These are phyloP conservation scores for Busseola fusca DNA, from an alignment of 2,888 invertebrate species.

Conservation along the genomic window DNA sequence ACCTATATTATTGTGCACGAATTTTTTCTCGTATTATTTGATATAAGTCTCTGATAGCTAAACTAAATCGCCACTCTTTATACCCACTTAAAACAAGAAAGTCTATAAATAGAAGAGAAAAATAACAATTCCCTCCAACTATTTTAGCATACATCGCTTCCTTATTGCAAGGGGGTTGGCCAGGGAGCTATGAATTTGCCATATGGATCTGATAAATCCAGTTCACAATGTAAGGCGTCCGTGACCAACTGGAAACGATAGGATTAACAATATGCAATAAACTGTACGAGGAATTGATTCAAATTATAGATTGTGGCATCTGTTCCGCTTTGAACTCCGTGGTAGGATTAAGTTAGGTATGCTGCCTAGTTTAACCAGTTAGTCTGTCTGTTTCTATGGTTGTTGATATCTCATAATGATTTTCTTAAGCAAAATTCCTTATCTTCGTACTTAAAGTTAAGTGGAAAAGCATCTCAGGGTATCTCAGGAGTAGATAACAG, in stretches of 20 bases:
- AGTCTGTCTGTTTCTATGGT: not conserved
- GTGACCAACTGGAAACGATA: conserved; percentile 49
- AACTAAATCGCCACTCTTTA: no score
- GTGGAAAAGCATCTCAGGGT: not conserved
- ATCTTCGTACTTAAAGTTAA: not conserved
- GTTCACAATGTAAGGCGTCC: conserved; percentile 45
- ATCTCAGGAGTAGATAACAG: not conserved
- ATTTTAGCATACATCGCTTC: conserved; percentile 30
- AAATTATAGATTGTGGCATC: conserved; percentile 59
- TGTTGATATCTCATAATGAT: conserved; percentile 4
- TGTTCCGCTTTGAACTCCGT: conserved; percentile 37
- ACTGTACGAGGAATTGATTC: conserved; percentile 59
- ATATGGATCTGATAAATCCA: conserved; percentile 55
- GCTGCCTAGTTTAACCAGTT: not conserved
- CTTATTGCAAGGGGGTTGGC: conserved; percentile 46
- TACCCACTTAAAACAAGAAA: not conserved
- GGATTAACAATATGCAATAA: conserved; percentile 63
- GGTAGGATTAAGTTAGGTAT: conserved; percentile 5
- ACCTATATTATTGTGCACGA: no score
- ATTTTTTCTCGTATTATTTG: no score
- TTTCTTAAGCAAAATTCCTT: conserved; percentile 1
- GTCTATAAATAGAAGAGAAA: not conserved
- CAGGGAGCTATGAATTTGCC: conserved; percentile 54
- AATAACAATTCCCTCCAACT: not conserved
- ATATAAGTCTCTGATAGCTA: no score